Percentiles rank a stretch among this genome's conserved stretches.
Conservation (phyloP, 2,797 vertebrate genomes). For the Garrulus glandarius region DNA sequence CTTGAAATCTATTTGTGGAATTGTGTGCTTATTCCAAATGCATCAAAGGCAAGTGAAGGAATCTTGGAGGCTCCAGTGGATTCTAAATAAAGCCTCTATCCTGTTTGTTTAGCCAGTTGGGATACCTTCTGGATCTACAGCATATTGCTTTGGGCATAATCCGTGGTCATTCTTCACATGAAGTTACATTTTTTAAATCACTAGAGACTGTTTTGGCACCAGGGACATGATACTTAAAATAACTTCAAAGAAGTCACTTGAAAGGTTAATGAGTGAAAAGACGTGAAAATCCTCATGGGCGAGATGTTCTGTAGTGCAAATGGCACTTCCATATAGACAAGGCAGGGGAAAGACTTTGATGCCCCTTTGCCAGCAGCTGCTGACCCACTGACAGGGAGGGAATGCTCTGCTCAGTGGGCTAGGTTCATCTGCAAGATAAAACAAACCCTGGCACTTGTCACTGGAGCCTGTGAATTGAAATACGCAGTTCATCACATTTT, state of each 20-base stretch:
- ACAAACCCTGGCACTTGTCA: neutral
- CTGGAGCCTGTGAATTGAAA: neutral
- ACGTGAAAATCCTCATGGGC: conserved; percentile 14
- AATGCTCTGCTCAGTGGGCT: neutral
- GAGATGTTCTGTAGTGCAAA: conserved; percentile 35
- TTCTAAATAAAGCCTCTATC: neutral
- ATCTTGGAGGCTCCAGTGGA: neutral
- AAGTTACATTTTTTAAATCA: conserved; percentile 20
- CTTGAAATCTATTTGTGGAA: neutral
- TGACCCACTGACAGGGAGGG: neutral
- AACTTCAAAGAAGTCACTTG: neutral
- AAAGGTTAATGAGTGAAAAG: conserved; percentile 46
- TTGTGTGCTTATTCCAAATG: neutral
- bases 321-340: neutral
- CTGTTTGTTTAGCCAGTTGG: neutral
- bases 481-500: neutral
- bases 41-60: neutral
- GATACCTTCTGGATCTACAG: neutral
- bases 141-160: conserved; percentile 9
- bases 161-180: neutral
- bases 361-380: conserved; percentile 3
- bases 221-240: conserved; percentile 29
- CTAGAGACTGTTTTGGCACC: neutral
- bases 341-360: neutral
- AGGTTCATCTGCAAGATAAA: neutral